These are phyloP conservation scores for Rhynchotus rufescens DNA, from an alignment of 2,797 vertebrate genomes.

Conservation along the genomic window DNA sequence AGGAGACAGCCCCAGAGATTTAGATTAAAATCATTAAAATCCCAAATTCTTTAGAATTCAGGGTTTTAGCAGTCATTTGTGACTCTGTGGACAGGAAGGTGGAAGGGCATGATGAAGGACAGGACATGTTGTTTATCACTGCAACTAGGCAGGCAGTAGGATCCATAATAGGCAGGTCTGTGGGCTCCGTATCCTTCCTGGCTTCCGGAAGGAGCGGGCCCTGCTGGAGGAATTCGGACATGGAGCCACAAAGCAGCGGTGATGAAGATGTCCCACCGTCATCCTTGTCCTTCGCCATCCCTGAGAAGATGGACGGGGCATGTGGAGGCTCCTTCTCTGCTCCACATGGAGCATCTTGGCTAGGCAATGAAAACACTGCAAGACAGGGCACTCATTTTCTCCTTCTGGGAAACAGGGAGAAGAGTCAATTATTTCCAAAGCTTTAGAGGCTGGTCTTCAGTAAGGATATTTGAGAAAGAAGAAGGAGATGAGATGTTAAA, in stretches of 20 bases:
- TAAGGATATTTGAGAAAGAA: constrained; percentile 21
- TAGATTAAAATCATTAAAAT: not conserved
- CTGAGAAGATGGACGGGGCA: not conserved
- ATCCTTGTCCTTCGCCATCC: constrained; percentile 60
- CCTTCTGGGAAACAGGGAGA: constrained; percentile 13
- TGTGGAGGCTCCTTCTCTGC: constrained; percentile 37
- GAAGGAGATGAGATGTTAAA: constrained; percentile 29
- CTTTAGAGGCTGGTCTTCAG: constrained; percentile 36
- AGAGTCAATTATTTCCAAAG: constrained; percentile 49
- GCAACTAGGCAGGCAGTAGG: constrained; percentile 30
- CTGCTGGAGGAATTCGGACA: constrained; percentile 77
- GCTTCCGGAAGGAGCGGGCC: constrained; percentile 77
- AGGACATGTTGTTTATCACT: constrained; percentile 30
- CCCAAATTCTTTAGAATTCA: not conserved
- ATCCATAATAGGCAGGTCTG: not conserved
- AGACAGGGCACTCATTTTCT: not conserved
- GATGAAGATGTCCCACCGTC: constrained; percentile 80
- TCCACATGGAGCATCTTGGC: constrained; percentile 45
- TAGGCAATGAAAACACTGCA: not conserved
- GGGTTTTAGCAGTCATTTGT: constrained; percentile 1
- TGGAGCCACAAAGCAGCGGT: constrained; percentile 34
- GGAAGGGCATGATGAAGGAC: not conserved
- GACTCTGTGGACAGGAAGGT: not conserved
- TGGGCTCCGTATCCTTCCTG: constrained; percentile 20
- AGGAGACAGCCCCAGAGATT: not conserved